Conservation (phyloP, 2,113 vertebrate genomes). For the Mugil cephalus region DNA sequence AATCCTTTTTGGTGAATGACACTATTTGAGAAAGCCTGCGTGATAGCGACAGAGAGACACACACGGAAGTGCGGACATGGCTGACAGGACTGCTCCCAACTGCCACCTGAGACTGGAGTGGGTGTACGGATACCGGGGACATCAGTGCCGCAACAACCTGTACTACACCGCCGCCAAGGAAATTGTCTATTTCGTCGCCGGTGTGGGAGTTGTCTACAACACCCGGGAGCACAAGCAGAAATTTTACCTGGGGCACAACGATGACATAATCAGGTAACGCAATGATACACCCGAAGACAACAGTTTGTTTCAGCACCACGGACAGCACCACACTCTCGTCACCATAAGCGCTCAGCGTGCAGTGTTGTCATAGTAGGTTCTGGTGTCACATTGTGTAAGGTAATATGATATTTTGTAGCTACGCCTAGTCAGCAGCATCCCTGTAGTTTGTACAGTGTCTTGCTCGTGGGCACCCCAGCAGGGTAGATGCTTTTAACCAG, state of each 20-base stretch:
- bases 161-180: constrained; percentile 98
- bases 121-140: constrained; percentile 98
- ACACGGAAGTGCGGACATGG: constrained; percentile 88
- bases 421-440: constrained; percentile 20
- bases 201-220: constrained; percentile 97
- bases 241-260: constrained; percentile 98
- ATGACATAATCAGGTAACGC: constrained; percentile 98
- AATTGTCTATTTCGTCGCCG: constrained; percentile 98
- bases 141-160: constrained; percentile 99
- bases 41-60: constrained; percentile 70
- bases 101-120: constrained; percentile 98
- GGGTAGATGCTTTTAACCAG: neutral
- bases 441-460: constrained; percentile 24
- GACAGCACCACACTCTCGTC: constrained; percentile 55
- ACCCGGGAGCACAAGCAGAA: constrained; percentile 98
- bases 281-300: neutral
- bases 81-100: constrained; percentile 95
- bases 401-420: constrained; percentile 54
- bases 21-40: constrained; percentile 66
- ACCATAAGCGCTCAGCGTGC: neutral
- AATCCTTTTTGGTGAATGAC: constrained; percentile 79
- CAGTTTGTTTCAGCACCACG: constrained; percentile 67
- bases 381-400: constrained; percentile 69
- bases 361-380: constrained; percentile 43
- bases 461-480: constrained; percentile 49